phyloP scores from a whole-genome alignment of 2,797 vertebrate species.

The Notolepis coatsorum region DNA sequence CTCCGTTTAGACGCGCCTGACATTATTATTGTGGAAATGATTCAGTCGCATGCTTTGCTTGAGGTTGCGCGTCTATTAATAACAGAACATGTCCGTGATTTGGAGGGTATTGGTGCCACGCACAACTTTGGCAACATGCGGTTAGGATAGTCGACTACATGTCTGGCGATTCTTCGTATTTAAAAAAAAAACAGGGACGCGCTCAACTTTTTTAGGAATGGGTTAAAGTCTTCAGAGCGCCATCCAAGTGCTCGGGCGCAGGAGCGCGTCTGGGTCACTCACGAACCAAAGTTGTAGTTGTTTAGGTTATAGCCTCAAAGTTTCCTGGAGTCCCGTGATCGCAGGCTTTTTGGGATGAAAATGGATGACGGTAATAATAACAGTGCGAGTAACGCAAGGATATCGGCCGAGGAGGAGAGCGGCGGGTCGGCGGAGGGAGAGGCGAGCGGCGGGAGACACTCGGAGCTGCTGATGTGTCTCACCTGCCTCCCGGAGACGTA shows the following conservation, averaged over 20 bases:
- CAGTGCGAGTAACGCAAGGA: background rate
- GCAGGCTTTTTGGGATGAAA: background rate
- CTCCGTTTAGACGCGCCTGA: background rate
- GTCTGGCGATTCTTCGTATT: background rate
- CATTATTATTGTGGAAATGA: slow-evolving; percentile 2
- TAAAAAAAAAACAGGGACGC: background rate
- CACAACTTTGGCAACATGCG: background rate
- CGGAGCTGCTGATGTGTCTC: slow-evolving; percentile 32
- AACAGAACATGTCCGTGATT: background rate
- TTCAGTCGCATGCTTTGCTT: background rate
- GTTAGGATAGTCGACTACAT: no score
- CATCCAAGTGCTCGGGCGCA: background rate
- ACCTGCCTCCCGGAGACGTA: slow-evolving; percentile 69
- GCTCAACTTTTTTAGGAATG: background rate
- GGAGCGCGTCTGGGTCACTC: background rate
- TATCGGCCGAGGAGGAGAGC: background rate
- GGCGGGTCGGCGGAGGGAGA: background rate
- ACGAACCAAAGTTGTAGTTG: background rate
- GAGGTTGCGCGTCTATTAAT: slow-evolving; percentile 2
- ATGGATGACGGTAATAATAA: slow-evolving; percentile 19
- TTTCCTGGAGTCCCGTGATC: background rate
- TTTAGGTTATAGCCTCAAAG: background rate
- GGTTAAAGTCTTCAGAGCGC: background rate
- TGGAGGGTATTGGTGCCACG: background rate
- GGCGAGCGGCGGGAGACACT: background rate